Evolutionary conservation across 2,113 vertebrate species (phyloP), one percentile per base, ranked within the genome.

Genomic region (Ivindomyrus marchei): DNA sequence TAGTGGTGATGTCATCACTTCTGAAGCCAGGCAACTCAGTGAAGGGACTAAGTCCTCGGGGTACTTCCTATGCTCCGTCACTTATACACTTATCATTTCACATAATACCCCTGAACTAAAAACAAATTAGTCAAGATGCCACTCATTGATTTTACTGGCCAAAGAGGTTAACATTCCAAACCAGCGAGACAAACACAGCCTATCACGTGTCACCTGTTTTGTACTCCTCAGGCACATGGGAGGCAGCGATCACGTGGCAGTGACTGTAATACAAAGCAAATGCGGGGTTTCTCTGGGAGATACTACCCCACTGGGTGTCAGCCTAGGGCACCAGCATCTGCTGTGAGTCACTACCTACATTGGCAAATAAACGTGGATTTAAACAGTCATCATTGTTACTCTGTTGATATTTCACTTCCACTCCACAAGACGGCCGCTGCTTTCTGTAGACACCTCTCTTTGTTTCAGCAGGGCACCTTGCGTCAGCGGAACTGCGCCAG

Each of bases 1-100:
- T 46, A 56, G 89, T 62, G 90, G 19, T 87, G 87, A 93, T 15
- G 87, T 88, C 88, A 91, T 17, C 11, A 89, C 27, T 27, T 42
- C 52, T 85, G 47, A 49, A 27, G 62, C 24, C 13, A 70, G 21
- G 83, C 56, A 49, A 87, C 46, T 80, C 1, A 66, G 42, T 49
- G 36, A 77, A 66, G 52, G 27, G n/a, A 49, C 80, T 27, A 58
- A 52, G 10, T n/a, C 36, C 42, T 31, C n/a, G 74, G 58, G 15
- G 8, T 70, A 10, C 10, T 66, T 46, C 87, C 62, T 42, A 74
- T 42, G 24, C 58, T 49, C 42, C 6, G 15, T 45, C 42, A 74
- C 21, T 88, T 42, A 10, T 47, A 85, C 15, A 85, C 39, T 45
- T 10, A 85, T 46, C 83, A 85, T 24, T 39, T 45, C 42, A 85